A percentile compares a stretch with the other conserved stretches of the same genome.
phyloP scores from a whole-genome alignment of 2,888 invertebrate genomes.

The Eutolmus rufibarbis region DNA sequence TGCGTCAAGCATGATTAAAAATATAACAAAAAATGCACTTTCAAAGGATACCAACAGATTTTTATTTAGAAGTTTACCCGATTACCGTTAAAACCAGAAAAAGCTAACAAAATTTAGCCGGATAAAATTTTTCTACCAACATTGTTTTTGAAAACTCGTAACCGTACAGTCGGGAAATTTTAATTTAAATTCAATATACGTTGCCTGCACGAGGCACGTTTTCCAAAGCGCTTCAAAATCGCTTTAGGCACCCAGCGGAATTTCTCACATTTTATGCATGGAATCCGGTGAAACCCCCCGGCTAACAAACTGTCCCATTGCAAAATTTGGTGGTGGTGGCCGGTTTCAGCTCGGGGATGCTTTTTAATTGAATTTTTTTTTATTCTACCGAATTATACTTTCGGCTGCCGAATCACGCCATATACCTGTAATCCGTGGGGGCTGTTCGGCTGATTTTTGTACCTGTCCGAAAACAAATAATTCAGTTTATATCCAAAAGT shows the following conservation, averaged over 20 bases:
- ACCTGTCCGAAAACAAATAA: not conserved
- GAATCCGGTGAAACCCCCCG: not conserved
- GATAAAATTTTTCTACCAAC: not conserved
- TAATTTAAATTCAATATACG: not conserved
- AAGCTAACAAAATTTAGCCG: not conserved
- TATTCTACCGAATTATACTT: not conserved
- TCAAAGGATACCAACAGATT: not conserved
- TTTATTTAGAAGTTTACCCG: not conserved
- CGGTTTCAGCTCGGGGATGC: not conserved
- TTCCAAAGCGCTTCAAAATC: not conserved
- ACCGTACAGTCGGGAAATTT: not conserved
- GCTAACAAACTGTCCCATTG: not conserved
- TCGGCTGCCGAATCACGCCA: not conserved
- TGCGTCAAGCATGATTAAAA: not conserved
- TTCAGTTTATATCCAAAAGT: constrained; percentile 1
- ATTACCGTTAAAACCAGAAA: not conserved
- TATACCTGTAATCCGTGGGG: not conserved
- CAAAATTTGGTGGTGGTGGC: not conserved
- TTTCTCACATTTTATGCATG: not conserved
- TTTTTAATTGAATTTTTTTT: not conserved
- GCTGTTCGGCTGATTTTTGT: not conserved
- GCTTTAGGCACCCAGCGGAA: not conserved
- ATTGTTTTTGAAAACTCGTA: not conserved
- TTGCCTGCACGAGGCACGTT: not conserved
- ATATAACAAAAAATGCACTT: not conserved